Conservation (phyloP, 2,888 invertebrate species). For the Drosophila subsilvestris region DNA sequence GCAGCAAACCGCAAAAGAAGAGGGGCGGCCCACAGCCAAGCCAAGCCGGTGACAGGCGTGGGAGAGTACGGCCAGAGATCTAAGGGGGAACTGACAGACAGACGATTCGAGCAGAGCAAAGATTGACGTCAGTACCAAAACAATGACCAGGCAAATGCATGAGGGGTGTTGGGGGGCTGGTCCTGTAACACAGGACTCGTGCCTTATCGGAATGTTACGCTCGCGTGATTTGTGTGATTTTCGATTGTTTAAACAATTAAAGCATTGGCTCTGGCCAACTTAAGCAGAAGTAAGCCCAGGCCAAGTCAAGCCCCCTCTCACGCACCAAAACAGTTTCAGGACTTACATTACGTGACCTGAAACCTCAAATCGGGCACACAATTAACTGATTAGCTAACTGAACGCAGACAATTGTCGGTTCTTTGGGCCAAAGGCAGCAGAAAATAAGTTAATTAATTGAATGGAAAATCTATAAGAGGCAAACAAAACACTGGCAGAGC, state of each 20-base stretch:
- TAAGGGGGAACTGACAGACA: conserved; percentile 14
- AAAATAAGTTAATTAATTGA: conserved; percentile 15
- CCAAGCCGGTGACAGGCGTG: conserved; percentile 33
- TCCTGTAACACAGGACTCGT: background rate
- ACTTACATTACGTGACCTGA: conserved; percentile 44
- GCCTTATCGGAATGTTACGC: conserved; percentile 51
- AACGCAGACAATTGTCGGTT: conserved; percentile 1
- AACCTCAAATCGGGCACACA: conserved; percentile 37
- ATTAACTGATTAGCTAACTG: conserved; percentile 65
- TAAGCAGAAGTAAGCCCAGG: conserved; percentile 8
- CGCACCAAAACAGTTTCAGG: conserved; percentile 27
- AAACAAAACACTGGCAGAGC: background rate
- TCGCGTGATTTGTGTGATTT: conserved; percentile 38
- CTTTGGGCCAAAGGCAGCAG: conserved; percentile 8
- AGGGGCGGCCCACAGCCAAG: conserved; percentile 19
- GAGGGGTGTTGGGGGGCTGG: no score
- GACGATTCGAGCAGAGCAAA: conserved; percentile 5
- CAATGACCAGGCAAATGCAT: background rate
- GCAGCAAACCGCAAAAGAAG: conserved; percentile 45
- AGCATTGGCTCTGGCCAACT: conserved; percentile 17
- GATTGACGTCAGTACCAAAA: conserved; percentile 4
- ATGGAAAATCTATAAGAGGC: conserved; percentile 15
- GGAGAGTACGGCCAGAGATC: conserved; percentile 23
- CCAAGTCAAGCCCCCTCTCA: conserved; percentile 2
- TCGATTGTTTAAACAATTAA: conserved; percentile 49